phyloP scores from a whole-genome alignment of 2,113 vertebrate genomes.

The Gavia stellata region DNA sequence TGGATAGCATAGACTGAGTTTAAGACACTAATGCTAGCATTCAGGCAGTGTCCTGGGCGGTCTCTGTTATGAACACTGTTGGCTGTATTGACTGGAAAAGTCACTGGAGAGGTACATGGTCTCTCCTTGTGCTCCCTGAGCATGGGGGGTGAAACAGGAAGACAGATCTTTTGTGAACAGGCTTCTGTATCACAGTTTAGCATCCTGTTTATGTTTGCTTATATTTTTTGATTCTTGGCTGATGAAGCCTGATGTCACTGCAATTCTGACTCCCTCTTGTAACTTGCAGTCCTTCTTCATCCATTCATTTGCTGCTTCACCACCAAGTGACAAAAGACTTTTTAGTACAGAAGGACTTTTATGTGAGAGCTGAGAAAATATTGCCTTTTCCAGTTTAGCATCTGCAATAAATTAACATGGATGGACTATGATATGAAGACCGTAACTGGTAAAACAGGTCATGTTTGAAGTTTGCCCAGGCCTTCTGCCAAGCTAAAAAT shows the following conservation, averaged over 20 bases:
- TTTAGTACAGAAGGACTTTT: not conserved
- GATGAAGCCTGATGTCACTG: not conserved
- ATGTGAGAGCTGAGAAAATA: not conserved
- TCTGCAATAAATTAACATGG: not conserved
- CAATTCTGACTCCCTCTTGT: not conserved
- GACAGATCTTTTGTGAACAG: not conserved
- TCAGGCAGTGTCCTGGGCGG: not conserved
- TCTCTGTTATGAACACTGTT: not conserved
- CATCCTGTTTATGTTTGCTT: not conserved
- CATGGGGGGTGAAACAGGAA: not conserved
- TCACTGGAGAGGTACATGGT: not conserved
- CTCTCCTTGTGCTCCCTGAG: not conserved
- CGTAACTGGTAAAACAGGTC: not conserved
- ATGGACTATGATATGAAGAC: not conserved
- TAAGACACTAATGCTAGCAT: not conserved
- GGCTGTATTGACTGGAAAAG: not conserved
- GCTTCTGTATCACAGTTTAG: not conserved
- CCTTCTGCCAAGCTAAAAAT: not conserved
- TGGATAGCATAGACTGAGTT: not conserved
- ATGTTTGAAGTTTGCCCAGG: not conserved
- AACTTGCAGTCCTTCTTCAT: not conserved
- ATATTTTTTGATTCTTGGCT: not conserved
- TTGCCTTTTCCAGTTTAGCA: not conserved
- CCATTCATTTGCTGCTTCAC: not conserved
- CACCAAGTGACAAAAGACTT: not conserved